Conservation (phyloP, 2,888 invertebrate genomes). For the Phaedon cochleariae region DNA sequence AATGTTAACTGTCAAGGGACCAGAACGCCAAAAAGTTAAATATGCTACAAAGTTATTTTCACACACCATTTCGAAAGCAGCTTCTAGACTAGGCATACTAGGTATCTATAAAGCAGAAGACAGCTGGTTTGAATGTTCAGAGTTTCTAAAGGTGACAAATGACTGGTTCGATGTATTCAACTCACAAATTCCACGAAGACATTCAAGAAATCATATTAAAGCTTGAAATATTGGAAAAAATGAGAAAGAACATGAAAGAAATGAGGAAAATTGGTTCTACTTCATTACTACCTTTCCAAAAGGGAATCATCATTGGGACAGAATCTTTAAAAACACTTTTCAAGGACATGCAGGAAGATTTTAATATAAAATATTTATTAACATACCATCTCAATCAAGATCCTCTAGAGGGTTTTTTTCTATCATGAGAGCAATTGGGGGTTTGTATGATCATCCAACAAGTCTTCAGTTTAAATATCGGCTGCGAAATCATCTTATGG, state of each 20-base stretch:
- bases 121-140: slow-evolving; percentile 38
- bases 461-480: slow-evolving; percentile 41
- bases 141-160: slow-evolving; percentile 33
- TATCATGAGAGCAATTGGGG: slow-evolving; percentile 36
- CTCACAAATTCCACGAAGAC: slow-evolving; percentile 27
- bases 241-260: slow-evolving; percentile 26
- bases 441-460: slow-evolving; percentile 38
- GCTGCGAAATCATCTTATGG: slow-evolving; percentile 28
- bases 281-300: slow-evolving; percentile 41
- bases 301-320: slow-evolving; percentile 38
- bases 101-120: slow-evolving; percentile 32
- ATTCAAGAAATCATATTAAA: slow-evolving; percentile 34
- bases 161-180: slow-evolving; percentile 47
- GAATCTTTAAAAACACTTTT: slow-evolving; percentile 27
- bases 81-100: slow-evolving; percentile 31
- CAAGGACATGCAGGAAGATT: slow-evolving; percentile 24
- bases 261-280: slow-evolving; percentile 28
- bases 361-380: slow-evolving; percentile 29
- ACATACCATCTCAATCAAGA: slow-evolving; percentile 34
- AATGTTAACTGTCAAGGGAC: slow-evolving; percentile 23
- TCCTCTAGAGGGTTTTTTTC: slow-evolving; percentile 37
- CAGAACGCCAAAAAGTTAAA: slow-evolving; percentile 40
- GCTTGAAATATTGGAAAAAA: slow-evolving; percentile 36
- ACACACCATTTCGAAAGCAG: slow-evolving; percentile 40
- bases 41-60: slow-evolving; percentile 45